Evolutionary conservation across 2,888 invertebrate species (phyloP), one percentile per base, ranked within the genome.

Genomic region (Orchesellides sinensis): DNA sequence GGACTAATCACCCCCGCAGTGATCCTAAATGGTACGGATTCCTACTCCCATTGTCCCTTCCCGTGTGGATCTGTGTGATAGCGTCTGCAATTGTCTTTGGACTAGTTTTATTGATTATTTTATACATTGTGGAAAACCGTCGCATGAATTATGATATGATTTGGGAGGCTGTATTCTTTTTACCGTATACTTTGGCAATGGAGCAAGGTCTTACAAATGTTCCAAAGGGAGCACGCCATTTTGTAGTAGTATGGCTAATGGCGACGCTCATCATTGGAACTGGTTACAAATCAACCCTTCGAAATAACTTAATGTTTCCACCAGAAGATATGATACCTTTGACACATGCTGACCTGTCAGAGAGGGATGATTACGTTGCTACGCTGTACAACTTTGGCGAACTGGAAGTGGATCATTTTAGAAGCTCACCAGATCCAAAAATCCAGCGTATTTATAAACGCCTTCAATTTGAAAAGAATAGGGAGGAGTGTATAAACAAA

Each of bases 1-100:
- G 78, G 56, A 73, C 73, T 0, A 83, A 83, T 54, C 45, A 73
- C 19, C 83, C 83, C 0, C 23, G 61, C 14, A 83, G 56, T 8
- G 73, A 66, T 17, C 73, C 78, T 29, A 73, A 83, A 29, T 83
- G 83, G 83, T 83, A 78, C 25, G 78, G 78, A 2, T 83, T 83
- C 12, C 56, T 83, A 8, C 12, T 83, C 0, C 83, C 78, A 12
- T 68, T 78, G 12, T 40, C 66, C 0, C 49, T 56, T 1, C 10
- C 17, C 1, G 59, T 73, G 1, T 83, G 83, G 83, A 12, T 54
- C 1, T 65, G 32, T 52, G n/a, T 72, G 0, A 40, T 83, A 0
- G 6, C 73, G 4, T 29, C 63, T 25, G 66, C 35, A 21, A 29
- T 78, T 0, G 35, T 83, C 4, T 25, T 83, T 14, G 83, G 78